These are phyloP conservation scores for Semotilus atromaculatus DNA, from an alignment of 2,797 vertebrate genomes.

Conservation along the genomic window DNA sequence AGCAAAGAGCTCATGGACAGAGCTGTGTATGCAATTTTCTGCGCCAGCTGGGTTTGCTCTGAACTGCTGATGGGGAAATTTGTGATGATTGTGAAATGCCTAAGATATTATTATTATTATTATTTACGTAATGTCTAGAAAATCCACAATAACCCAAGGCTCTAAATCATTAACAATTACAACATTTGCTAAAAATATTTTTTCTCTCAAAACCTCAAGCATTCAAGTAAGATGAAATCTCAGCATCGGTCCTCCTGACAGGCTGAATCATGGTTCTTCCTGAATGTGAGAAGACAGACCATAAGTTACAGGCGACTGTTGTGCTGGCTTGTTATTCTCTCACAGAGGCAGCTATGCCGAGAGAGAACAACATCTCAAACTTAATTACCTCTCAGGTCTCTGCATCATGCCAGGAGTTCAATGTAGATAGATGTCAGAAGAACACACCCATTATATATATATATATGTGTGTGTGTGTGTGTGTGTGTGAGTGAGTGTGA, in stretches of 20 bases:
- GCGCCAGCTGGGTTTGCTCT: background rate
- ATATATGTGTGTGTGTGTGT: background rate
- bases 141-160: background rate
- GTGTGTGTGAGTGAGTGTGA: background rate
- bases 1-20: background rate
- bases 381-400: slow-evolving; percentile 82
- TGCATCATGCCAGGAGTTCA: slow-evolving; percentile 78
- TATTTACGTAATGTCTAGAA: background rate
- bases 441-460: slow-evolving; percentile 9
- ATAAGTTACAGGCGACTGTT: slow-evolving; percentile 76
- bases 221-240: slow-evolving; percentile 1
- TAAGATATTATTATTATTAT: background rate
- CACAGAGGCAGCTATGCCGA: slow-evolving; percentile 70
- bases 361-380: slow-evolving; percentile 79
- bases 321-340: slow-evolving; percentile 76
- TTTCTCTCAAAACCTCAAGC: background rate
- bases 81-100: slow-evolving; percentile 11
- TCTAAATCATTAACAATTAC: slow-evolving; percentile 26
- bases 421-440: slow-evolving; percentile 75
- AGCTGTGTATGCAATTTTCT: background rate
- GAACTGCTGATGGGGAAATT: slow-evolving; percentile 5
- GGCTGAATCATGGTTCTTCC: slow-evolving; percentile 66
- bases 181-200: background rate
- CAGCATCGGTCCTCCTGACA: slow-evolving; percentile 59
- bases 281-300: slow-evolving; percentile 73